A percentile compares a stretch with the other conserved stretches of the same genome.
Conservation (phyloP, 2,888 invertebrate genomes). For the Piscicola geometra region DNA sequence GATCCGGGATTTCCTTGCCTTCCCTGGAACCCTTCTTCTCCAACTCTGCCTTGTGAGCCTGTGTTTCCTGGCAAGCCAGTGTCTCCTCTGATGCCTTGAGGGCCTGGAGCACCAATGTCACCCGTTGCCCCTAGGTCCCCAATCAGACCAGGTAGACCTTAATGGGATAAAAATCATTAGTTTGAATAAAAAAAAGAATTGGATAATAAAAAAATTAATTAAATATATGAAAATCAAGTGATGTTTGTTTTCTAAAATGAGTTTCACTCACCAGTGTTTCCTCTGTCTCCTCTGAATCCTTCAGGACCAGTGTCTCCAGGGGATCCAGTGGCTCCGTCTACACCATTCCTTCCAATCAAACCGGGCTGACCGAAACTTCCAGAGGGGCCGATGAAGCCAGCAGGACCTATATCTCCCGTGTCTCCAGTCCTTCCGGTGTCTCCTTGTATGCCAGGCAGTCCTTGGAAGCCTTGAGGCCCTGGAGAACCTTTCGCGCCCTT, state of each 20-base stretch:
- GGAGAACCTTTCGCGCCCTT: slow-evolving; percentile 37
- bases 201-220: neutral
- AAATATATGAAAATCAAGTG: neutral
- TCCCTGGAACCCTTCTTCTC: slow-evolving; percentile 1
- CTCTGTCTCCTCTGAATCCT: neutral
- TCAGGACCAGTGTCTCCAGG: neutral
- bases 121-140: slow-evolving; percentile 3
- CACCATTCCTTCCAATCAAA: neutral
- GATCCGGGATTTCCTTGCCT: neutral
- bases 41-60: slow-evolving; percentile 30
- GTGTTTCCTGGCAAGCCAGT: slow-evolving; percentile 12
- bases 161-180: neutral
- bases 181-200: neutral
- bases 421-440: slow-evolving; percentile 33
- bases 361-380: neutral
- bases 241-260: neutral
- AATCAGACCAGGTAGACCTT: neutral
- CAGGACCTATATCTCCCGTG: slow-evolving; percentile 36
- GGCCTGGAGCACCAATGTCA: slow-evolving; percentile 21
- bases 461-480: slow-evolving; percentile 38
- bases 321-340: neutral
- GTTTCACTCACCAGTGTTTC: neutral
- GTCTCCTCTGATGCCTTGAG: neutral
- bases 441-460: slow-evolving; percentile 36
- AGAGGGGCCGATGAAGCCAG: slow-evolving; percentile 34